Evolutionary conservation across 2,888 invertebrate genomes (phyloP).

Genomic region (Vesta saturnalis): DNA sequence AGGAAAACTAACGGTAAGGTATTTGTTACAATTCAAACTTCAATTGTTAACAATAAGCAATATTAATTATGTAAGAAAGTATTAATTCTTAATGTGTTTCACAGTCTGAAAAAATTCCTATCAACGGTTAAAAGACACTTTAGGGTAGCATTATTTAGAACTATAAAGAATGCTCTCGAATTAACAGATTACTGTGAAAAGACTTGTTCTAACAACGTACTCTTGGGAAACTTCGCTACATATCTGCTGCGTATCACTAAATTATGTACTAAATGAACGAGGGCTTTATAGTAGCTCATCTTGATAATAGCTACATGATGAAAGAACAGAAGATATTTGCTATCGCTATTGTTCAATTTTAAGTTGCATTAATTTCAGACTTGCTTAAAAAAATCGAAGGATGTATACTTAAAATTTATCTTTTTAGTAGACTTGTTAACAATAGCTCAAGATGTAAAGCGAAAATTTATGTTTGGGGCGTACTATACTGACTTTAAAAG

Average conservation of each 20-base stretch:
- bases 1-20: no score
- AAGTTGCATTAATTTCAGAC: background rate
- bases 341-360: background rate
- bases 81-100: no score
- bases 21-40: no score
- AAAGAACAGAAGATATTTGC: constrained; percentile 18
- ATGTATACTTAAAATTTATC: no score
- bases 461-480: no score
- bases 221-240: constrained; percentile 41
- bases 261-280: constrained; percentile 45
- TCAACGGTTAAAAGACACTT: constrained; percentile 12
- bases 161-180: constrained; percentile 31
- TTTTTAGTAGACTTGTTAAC: no score
- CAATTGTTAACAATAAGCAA: no score
- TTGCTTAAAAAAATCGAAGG: background rate
- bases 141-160: constrained; percentile 17
- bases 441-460: no score
- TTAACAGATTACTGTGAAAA: constrained; percentile 46
- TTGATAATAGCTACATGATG: constrained; percentile 22
- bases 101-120: background rate
- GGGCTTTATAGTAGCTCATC: constrained; percentile 25
- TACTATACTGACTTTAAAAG: no score
- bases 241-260: constrained; percentile 43
- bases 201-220: constrained; percentile 37
- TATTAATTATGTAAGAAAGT: no score